Conservation (phyloP, 2,888 invertebrate genomes). For the Chloromyia formosa region DNA sequence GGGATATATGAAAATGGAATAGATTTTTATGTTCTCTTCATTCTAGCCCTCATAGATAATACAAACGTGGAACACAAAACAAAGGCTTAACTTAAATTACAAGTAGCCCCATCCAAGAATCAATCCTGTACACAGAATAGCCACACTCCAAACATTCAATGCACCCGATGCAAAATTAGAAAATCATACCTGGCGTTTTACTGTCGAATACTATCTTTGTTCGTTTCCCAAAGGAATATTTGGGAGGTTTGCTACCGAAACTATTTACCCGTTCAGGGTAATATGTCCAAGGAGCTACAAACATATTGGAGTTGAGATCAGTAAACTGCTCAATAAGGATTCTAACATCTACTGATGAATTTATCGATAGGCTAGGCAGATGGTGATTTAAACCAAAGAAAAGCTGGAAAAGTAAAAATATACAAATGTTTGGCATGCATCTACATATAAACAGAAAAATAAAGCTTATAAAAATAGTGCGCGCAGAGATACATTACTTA, state of each 20-base stretch:
- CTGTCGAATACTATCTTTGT: slow-evolving; percentile 59
- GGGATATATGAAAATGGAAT: too few relatives aligned
- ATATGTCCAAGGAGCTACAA: slow-evolving; percentile 61
- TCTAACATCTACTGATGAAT: slow-evolving; percentile 1
- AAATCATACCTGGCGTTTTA: slow-evolving; percentile 58
- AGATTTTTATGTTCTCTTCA: too few relatives aligned
- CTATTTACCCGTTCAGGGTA: slow-evolving; percentile 69
- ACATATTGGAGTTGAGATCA: slow-evolving; percentile 26
- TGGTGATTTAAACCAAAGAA: background rate
- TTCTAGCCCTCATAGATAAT: background rate
- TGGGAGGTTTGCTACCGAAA: slow-evolving; percentile 60
- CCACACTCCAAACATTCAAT: background rate
- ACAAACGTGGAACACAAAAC: background rate
- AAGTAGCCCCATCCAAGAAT: background rate
- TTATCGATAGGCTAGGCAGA: background rate
- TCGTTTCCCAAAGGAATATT: slow-evolving; percentile 62
- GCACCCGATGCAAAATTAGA: too few relatives aligned
- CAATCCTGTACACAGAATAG: slow-evolving; percentile 23
- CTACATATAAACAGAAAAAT: too few relatives aligned
- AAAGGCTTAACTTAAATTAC: background rate
- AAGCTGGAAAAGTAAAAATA: slow-evolving; percentile 6
- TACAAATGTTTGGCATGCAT: background rate
- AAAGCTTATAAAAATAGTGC: too few relatives aligned
- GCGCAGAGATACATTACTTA: too few relatives aligned
- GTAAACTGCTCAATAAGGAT: background rate